Evolutionary conservation across 2,113 vertebrate genomes (phyloP), one percentile per base, ranked within the genome.

Genomic region (Ophthalmolycus amberensis): DNA sequence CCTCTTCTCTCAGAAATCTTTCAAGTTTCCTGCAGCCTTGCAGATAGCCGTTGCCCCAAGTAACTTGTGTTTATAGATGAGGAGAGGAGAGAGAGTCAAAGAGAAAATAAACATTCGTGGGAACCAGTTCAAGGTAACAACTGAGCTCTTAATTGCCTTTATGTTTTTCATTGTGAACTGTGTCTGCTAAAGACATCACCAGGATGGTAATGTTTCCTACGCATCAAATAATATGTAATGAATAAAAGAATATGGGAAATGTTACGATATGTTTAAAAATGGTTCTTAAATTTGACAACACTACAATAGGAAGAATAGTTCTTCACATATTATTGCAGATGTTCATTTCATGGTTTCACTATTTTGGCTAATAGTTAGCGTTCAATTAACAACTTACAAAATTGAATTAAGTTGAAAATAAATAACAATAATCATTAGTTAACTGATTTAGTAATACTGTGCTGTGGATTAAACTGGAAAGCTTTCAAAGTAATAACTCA

Each of bases 101-200:
- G 42, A 44, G 44, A 20, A 27, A 34, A 15, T 32, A 7, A 37
- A 29, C 44, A 54, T 75, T 5, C 37, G 20, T 7, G 8, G 14
- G 22, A 68, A 40, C 0, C 5, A 60, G 62, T 9, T 40, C 20
- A 66, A 62, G 27, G 34, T 6, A 56, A 25, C 37, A 48, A 56
- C 5, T 34, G 40, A 10, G 27, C 15, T 40, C 20, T 32, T 46
- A 29, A 38, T 65, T 54, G 8, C 18, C 46, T 40, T 27, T 10
- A 42, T 76, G 25, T 32, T 37, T 37, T 37, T 69, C 38, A 68
- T 60, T 70, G n/a, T 63, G 44, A 69, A 34, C 67, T 50, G 42
- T 20, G 15, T 37, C 20, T 20, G 32, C 38, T 8, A 44, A 63
- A 59, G 20, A 11, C n/a, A 54, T n/a, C 42, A 3, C 3, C n/a